Evolutionary conservation across 2,113 vertebrate genomes (phyloP), one percentile per base, ranked within the genome.

Genomic region (Collichthys lucidus): DNA sequence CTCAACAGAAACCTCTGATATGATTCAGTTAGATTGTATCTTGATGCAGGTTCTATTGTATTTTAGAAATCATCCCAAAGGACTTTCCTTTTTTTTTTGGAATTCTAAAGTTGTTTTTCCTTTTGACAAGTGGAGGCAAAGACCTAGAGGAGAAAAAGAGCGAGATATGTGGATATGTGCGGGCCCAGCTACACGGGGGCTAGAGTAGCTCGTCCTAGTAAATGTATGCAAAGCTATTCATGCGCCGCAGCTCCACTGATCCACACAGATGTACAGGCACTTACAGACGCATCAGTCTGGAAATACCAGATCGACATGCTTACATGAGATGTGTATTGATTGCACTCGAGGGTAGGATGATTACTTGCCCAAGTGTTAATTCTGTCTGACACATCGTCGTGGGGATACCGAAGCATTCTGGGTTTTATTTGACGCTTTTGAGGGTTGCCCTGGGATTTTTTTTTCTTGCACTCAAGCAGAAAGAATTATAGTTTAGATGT

Each of bases 221-320:
- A 88, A 91, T 88, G 55, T 86, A 89, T 91, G 90, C 86, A 90
- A 87, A 92, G 77, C 83, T 87, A 88, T 89, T 91, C 89, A 82
- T 61, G 68, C 4, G 22, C 80, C 40, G 82, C 88, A 65, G 75
- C 76, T 87, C 80, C 62, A 46, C 68, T 65, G 85, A 86, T 85
- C 67, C 73, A 75, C 59, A 63, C 76, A 67, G 80, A 80, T 69
- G 70, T 53, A 81, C 66, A 76, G 47, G 29, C 64, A 26, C 76
- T 82, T 74, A 79, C 59, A 81, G 59, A 74, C 24, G 16, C 85
- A 79, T 68, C 72, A 64, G 68, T 59, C 72, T 84, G 74, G 31
- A 90, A 85, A 84, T 65, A 77, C 46, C 79, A 83, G 73, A 84
- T 87, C 44, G 59, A 87, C 87, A 69, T 55, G 49, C 86, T 88